A percentile compares a stretch with the other conserved stretches of the same genome.
phyloP scores from a whole-genome alignment of 2,888 invertebrate species.

The Mythimna impura region DNA sequence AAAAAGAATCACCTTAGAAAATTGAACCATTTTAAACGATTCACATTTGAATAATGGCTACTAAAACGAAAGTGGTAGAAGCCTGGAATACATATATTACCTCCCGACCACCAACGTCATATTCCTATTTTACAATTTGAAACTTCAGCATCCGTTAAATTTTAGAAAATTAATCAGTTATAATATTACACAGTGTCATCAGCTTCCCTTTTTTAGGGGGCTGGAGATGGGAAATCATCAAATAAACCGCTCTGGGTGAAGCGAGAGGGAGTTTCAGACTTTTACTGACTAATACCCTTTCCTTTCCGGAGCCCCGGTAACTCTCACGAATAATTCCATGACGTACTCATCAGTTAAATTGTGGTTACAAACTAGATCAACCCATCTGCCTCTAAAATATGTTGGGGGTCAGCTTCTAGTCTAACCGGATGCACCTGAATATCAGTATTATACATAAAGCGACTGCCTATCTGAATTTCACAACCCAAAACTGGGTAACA shows the following conservation, averaged over 20 bases:
- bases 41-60: conserved; percentile 38
- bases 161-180: conserved; percentile 2
- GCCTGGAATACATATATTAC: conserved; percentile 15
- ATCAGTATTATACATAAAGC: background rate
- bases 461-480: background rate
- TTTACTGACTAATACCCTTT: no score
- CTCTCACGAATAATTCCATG: no score
- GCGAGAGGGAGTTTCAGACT: no score
- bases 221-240: no score
- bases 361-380: no score
- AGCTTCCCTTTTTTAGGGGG: background rate
- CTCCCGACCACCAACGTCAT: background rate
- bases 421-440: background rate
- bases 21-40: conserved; percentile 39
- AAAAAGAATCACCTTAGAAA: conserved; percentile 16
- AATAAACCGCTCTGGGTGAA: no score
- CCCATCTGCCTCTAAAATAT: background rate
- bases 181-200: conserved; percentile 1
- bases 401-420: background rate
- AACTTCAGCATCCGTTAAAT: conserved; percentile 13
- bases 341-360: no score
- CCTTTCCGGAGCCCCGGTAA: no score
- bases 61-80: conserved; percentile 36
- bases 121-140: conserved; percentile 16
- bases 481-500: no score